A percentile compares a stretch with the other conserved stretches of the same genome.
Conservation (phyloP, 2,113 vertebrate genomes). For the Physeter macrocephalus region DNA sequence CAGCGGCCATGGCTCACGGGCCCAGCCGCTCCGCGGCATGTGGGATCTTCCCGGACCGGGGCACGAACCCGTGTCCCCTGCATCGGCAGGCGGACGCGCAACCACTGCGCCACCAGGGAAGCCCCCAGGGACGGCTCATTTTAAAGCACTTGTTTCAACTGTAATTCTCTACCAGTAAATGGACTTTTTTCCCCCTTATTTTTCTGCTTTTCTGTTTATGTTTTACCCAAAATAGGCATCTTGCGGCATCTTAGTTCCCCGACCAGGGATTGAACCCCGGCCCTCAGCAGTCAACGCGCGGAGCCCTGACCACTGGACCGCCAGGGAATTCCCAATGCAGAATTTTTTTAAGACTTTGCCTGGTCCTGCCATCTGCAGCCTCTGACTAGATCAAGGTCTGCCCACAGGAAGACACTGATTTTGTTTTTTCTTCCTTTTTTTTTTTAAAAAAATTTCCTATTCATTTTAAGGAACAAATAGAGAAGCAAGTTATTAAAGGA, state of each 20-base stretch:
- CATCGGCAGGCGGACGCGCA: too few relatives aligned
- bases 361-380: background rate
- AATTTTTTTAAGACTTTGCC: background rate
- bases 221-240: background rate
- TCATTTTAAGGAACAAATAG: background rate
- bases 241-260: background rate
- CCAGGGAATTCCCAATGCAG: background rate
- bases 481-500: slow-evolving; percentile 11
- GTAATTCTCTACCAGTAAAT: background rate
- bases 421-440: background rate
- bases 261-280: background rate
- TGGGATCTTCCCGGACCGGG: too few relatives aligned
- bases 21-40: too few relatives aligned
- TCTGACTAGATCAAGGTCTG: background rate
- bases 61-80: too few relatives aligned
- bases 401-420: background rate
- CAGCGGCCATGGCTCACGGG: too few relatives aligned
- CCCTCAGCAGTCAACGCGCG: background rate
- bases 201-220: background rate
- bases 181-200: background rate
- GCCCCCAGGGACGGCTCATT: rapidly evolving
- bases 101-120: too few relatives aligned
- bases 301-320: background rate
- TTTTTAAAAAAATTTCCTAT: background rate
- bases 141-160: background rate